Base-by-base conservation (phyloP, 1,140 invertebrate genomes). In the Heliconius nattereri region DNA sequence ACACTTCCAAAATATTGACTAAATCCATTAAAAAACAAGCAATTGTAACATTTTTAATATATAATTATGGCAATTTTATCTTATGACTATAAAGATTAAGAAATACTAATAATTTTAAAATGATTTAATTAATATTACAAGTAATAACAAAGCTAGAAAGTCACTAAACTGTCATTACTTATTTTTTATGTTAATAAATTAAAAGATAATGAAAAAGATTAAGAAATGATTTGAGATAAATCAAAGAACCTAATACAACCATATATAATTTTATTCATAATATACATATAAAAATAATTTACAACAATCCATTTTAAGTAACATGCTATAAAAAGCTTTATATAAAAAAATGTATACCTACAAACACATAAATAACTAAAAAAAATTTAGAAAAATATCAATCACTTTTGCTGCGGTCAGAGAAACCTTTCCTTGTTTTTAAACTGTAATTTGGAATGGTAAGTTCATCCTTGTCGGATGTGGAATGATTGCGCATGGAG, bases 381-480 rank as follows among this genome's bases (percentile, higher is more conserved):
- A 85, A 75, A 74, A 81, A 82, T 66, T 66, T 66, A 29, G 60
- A 66, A 78, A 40, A 81, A 75, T 57, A 84, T 88, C 75, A 91
- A 79, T 93, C 91, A 85, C 91, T 93, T 83, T 94, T 92, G 82
- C 90, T 93, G 81, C 83, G 84, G 78, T 92, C 89, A 76, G 84
- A 90, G 73, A 87, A 83, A 70, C 82, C 86, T 85, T 92, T 92
- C 66, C 87, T 93, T 72, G 90, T 88, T 85, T 89, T 93, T 76
- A 95, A 87, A 85, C 91, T 94, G 82, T 90, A 92, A 85, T 93
- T 94, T 74, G 94, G 94, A 88, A 95, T 91, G 83, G 91, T 94
- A 40, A 95, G 85, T 73, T 92, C 90, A 75, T 94, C 92, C 80
- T 91, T 94, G 72, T 95, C 93, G 40, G 91, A 91, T 20, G 88